phyloP scores from a whole-genome alignment of 2,888 invertebrate genomes.

The Drosophila leonis region DNA sequence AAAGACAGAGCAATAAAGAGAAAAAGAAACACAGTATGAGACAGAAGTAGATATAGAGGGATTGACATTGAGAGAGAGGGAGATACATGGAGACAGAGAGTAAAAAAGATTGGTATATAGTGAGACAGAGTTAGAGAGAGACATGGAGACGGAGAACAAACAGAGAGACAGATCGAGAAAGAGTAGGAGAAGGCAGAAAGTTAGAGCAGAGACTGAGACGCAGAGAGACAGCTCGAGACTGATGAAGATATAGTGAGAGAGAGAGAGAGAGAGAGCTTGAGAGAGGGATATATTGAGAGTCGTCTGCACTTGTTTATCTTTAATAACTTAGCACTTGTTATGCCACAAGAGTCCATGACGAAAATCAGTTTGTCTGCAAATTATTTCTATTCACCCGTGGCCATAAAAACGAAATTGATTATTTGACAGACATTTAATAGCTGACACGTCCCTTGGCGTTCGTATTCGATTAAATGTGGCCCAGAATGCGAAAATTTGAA shows the following conservation, averaged over 20 bases:
- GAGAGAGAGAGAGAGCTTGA: no score
- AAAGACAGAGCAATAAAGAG: neutral
- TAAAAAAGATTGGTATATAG: neutral
- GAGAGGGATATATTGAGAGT: no score
- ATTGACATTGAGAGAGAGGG: neutral
- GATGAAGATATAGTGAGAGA: no score
- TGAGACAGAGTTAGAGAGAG: neutral
- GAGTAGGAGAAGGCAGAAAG: no score
- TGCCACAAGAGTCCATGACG: neutral
- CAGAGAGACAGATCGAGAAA: no score
- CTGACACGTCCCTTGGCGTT: slow-evolving; percentile 23
- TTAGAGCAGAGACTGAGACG: no score
- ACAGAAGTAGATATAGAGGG: neutral
- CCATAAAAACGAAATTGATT: slow-evolving; percentile 28
- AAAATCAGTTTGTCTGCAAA: slow-evolving; percentile 10
- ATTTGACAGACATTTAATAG: slow-evolving; percentile 43
- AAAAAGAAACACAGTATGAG: neutral
- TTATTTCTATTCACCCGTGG: slow-evolving; percentile 5
- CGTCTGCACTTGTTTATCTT: no score
- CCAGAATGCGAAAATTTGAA: slow-evolving; percentile 12
- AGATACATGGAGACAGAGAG: neutral
- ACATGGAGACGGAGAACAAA: neutral
- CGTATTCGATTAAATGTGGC: slow-evolving; percentile 25
- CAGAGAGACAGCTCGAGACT: no score
- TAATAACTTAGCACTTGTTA: neutral